A percentile compares a stretch with the other conserved stretches of the same genome.
Conservation (phyloP, 1,140 invertebrate species). For the Gonioctena quinquepunctata region DNA sequence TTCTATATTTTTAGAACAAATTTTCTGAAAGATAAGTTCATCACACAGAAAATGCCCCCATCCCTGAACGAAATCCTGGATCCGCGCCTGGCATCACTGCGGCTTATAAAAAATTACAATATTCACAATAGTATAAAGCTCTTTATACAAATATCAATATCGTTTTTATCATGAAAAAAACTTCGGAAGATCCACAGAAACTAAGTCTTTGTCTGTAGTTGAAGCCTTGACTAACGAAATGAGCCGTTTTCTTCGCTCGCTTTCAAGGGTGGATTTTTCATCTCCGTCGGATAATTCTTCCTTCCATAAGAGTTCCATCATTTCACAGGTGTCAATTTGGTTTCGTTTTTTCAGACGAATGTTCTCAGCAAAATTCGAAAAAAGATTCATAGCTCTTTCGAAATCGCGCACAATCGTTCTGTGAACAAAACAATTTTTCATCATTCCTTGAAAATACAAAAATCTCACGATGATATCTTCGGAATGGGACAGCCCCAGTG, state of each 20-base stretch:
- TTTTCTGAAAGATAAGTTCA: too few species aligned
- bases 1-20: too few species aligned
- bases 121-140: too few species aligned
- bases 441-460: too few species aligned
- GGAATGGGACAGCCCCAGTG: too few species aligned
- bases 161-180: too few species aligned
- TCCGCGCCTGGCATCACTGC: too few species aligned
- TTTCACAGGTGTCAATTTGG: not conserved
- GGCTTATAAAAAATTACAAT: too few species aligned
- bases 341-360: constrained; percentile 3
- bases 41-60: too few species aligned
- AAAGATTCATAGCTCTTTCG: constrained; percentile 19
- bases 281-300: not conserved
- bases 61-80: too few species aligned
- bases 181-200: not conserved
- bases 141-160: too few species aligned
- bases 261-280: not conserved
- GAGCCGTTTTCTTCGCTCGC: not conserved
- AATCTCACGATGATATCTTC: too few species aligned
- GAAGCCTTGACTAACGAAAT: not conserved
- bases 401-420: constrained; percentile 25
- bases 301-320: not conserved
- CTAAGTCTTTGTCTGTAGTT: not conserved
- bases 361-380: constrained; percentile 1
- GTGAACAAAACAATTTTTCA: constrained; percentile 8